phyloP scores from a whole-genome alignment of 2,113 vertebrate species.

The Lagopus leucura region DNA sequence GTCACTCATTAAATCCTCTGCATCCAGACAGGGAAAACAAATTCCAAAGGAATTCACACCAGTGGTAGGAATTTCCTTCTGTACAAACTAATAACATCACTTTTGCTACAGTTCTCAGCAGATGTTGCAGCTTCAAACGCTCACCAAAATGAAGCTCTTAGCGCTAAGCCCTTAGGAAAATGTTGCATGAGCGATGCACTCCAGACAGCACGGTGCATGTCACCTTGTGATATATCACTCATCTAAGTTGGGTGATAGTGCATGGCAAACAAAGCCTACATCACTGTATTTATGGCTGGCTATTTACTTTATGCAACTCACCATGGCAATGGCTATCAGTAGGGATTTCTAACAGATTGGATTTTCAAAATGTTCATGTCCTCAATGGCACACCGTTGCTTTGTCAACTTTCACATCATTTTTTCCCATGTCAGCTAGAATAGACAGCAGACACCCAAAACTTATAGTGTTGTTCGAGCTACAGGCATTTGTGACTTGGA shows the following conservation, averaged over 20 bases:
- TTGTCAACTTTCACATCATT: background rate
- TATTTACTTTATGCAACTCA: background rate
- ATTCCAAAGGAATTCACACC: conserved; percentile 23
- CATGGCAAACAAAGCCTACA: background rate
- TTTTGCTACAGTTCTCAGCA: conserved; percentile 42
- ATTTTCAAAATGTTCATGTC: background rate
- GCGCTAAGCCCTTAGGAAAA: conserved; percentile 35
- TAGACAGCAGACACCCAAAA: rapidly evolving
- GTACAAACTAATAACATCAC: background rate
- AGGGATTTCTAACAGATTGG: background rate
- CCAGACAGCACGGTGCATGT: background rate
- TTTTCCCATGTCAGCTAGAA: background rate
- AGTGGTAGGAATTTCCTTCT: conserved; percentile 36
- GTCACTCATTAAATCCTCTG: conserved; percentile 5
- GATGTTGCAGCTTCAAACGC: conserved; percentile 35
- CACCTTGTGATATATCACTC: conserved; percentile 33
- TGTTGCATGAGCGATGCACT: background rate
- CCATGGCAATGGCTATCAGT: background rate
- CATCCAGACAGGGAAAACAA: conserved; percentile 9
- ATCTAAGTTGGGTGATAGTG: background rate
- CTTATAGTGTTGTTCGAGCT: background rate
- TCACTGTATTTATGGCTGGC: background rate
- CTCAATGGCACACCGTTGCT: background rate
- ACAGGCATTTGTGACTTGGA: background rate
- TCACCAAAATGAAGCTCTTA: background rate